Conservation (phyloP, 1,140 invertebrate species). For the Bombus ignitus region DNA sequence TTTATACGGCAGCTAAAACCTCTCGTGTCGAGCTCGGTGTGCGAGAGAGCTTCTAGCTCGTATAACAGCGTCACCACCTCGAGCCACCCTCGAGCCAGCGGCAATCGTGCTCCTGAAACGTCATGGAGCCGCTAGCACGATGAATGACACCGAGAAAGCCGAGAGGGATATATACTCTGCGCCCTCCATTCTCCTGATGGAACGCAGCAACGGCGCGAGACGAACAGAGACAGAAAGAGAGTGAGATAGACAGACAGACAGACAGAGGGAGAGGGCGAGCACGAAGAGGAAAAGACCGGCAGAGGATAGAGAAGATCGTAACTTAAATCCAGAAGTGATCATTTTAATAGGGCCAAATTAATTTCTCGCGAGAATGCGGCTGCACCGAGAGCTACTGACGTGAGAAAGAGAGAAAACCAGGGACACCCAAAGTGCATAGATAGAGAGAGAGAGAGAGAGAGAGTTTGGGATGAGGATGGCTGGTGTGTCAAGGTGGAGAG, state of each 20-base stretch:
- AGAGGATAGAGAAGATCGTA: slow-evolving; percentile 56
- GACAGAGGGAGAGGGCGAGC: neutral
- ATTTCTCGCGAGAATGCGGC: slow-evolving; percentile 73
- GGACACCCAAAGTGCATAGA: neutral
- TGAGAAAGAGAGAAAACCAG: neutral
- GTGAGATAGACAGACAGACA: no score
- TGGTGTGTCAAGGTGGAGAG: slow-evolving; percentile 4
- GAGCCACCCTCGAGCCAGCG: slow-evolving; percentile 29
- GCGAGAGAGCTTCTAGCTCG: slow-evolving; percentile 18
- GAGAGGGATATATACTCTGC: slow-evolving; percentile 36
- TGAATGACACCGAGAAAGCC: slow-evolving; percentile 51
- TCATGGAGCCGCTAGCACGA: slow-evolving; percentile 47
- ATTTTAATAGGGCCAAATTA: slow-evolving; percentile 75
- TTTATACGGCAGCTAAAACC: slow-evolving; percentile 46
- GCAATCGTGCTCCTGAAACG: slow-evolving; percentile 48
- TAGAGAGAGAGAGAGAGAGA: neutral
- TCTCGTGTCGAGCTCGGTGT: slow-evolving; percentile 14
- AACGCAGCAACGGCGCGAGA: slow-evolving; percentile 25
- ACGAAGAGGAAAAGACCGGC: neutral
- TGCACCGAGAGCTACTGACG: slow-evolving; percentile 4
- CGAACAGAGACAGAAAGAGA: no score
- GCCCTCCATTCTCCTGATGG: slow-evolving; percentile 56
- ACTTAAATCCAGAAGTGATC: slow-evolving; percentile 75
- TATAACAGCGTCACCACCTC: slow-evolving; percentile 38
- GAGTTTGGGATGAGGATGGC: no score